Evolutionary conservation across 2,113 vertebrate genomes (phyloP), one percentile per base, ranked within the genome.

Genomic region (Riparia riparia): DNA sequence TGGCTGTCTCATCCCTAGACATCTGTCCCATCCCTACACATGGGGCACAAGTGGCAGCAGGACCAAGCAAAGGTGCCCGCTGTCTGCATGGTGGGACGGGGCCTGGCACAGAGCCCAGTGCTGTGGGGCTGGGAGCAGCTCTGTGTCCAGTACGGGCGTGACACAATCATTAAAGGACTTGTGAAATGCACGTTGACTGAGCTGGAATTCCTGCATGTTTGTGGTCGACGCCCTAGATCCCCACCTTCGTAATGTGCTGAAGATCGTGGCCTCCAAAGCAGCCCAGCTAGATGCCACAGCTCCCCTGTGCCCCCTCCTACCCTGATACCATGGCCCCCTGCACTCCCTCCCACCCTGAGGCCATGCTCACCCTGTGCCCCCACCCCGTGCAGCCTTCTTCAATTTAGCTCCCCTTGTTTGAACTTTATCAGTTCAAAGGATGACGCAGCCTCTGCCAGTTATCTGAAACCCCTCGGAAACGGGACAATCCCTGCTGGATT

Each of bases 121-220:
- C 88, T n/a, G 1, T 1, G 25, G 80, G 56, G 41, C 60, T 0
- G 1, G 90, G 60, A 50, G 47, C 93, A 82, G 78, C 65, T 87
- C 82, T 2, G 4, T 74, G 93, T 45, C 89, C 79, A 29, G 39
- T 3, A 4, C 2, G 3, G 31, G 9, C 5, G 61, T 85, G 94
- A 70, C 2, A 0, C 82, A 51, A 56, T 31, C 86, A 96, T 96
- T 96, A 96, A 96, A 96, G 80, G 63, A 86, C 60, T 96, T 91
- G 86, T 9, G 29, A 93, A 93, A 90, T 3, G 73, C 86, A 6
- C 65, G 4, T 69, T 64, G 65, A 88, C 66, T 25, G 70, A 77
- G 89, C 91, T 77, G 86, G 74, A 87, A 76, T 65, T 80, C 63
- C 85, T 82, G 42, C 13, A 2, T 65, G 50, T 42, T 57, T 70